Conservation (phyloP, 2,888 invertebrate genomes). For the Melitaea athalia region DNA sequence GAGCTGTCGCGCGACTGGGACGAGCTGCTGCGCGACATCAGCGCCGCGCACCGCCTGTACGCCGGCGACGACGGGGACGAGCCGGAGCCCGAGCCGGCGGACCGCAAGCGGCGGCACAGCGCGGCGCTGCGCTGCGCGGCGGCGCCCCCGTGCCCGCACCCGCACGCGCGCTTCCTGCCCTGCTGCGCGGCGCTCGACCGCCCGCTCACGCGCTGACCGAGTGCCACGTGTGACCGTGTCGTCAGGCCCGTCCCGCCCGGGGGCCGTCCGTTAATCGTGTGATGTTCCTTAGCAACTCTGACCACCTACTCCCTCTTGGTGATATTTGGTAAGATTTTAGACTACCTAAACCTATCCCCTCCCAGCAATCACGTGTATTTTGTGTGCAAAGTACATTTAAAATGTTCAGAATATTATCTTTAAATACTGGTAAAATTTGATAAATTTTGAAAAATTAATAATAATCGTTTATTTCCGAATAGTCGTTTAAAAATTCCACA, state of each 20-base stretch:
- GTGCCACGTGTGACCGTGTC: too few relatives aligned
- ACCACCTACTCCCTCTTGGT: too few relatives aligned
- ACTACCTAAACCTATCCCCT: too few relatives aligned
- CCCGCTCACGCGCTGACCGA: conserved; percentile 75
- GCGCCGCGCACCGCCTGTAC: conserved; percentile 79
- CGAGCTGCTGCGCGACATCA: conserved; percentile 83
- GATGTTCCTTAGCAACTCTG: conserved; percentile 7
- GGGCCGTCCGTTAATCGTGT: background rate
- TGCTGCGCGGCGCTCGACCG: conserved; percentile 70
- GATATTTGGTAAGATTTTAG: too few relatives aligned
- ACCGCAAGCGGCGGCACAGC: conserved; percentile 63
- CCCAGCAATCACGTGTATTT: too few relatives aligned
- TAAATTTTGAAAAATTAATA: too few relatives aligned
- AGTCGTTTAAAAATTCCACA: too few relatives aligned
- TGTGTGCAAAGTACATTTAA: too few relatives aligned
- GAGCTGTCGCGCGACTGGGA: conserved; percentile 84
- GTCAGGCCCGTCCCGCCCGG: too few relatives aligned
- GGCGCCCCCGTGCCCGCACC: conserved; percentile 55
- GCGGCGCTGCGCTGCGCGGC: conserved; percentile 82
- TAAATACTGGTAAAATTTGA: too few relatives aligned
- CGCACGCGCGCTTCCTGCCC: conserved; percentile 79
- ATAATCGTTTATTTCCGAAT: too few relatives aligned
- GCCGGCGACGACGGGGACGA: conserved; percentile 52
- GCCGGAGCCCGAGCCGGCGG: conserved; percentile 41
- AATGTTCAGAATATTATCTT: too few relatives aligned